Evolutionary conservation across 92 coral and sea anemone genomes (phyloP), one percentile per base, ranked within the genome.

Genomic region (Porites lobata): DNA sequence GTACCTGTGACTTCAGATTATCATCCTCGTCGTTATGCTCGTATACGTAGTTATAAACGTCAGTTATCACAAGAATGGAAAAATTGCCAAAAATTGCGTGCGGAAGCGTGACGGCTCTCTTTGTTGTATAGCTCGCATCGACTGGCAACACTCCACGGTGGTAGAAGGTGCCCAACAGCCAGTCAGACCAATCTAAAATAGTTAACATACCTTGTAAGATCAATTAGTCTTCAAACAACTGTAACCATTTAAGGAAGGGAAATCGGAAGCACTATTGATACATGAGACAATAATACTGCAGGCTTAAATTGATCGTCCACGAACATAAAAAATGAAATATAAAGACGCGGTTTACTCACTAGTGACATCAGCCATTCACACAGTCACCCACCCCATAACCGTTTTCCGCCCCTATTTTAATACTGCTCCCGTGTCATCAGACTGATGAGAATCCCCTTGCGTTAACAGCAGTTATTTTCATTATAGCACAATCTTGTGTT

Each of bases 1-100:
- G 11, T 74, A 84, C 88, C 79, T 81, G 50, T 52, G 90, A 90
- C 66, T 59, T 64, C 5, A 77, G 65, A 84, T 94, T 94, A 66
- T 94, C 96, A 32, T 82, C 87, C 83, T 94, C 94, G 18, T 84
- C 65, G 19, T 87, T 72, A 21, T 94, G 89, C 78, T 94, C 98
- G 50, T 82, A 94, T 15, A 94, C 96, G 65, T 57, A 24, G 78
- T 94, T 93, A 54, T 85, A 59, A 54, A 86, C 68, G 73, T 94
- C 98, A 26, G 98, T 94, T 82, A 53, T 22, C 50, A 93, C 91
- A 58, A 92, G 65, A 79, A 94, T 80, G 76, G 84, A 74, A 69
- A 90, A 94, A 65, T 94, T 91, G 62, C 98, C 98, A 76, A 65
- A 92, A 63, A 92, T 87, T 69, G 94, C 92, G 78, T 86, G 73